Evolutionary conservation across 1,140 invertebrate genomes (phyloP).

Genomic region (Anastrepha obliqua): DNA sequence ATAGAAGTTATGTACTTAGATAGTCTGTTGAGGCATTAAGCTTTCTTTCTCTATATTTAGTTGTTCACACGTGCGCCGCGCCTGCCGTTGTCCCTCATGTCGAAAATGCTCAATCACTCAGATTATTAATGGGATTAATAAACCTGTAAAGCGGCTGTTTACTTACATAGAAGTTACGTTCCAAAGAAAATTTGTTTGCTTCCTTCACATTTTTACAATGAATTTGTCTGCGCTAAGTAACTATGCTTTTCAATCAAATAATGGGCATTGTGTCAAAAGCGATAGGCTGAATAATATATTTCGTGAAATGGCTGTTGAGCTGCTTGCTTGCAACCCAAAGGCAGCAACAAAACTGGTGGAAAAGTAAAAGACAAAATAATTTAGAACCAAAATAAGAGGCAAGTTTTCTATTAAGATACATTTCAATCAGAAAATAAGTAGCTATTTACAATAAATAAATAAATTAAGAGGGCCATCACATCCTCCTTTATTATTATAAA

Average conservation of each 20-base stretch:
- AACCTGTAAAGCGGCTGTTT: neutral
- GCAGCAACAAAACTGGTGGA: too few relatives aligned
- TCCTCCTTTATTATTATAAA: too few relatives aligned
- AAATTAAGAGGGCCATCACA: too few relatives aligned
- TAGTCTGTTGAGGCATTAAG: neutral
- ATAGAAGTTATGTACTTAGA: neutral
- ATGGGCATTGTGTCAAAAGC: neutral
- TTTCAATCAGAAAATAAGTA: neutral
- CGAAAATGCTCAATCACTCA: conserved; percentile 1
- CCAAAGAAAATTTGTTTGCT: neutral
- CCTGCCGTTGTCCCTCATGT: neutral
- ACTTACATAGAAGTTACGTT: neutral
- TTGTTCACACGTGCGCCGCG: neutral
- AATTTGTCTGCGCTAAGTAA: neutral
- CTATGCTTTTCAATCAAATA: neutral
- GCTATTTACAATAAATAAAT: neutral
- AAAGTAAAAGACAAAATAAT: too few relatives aligned
- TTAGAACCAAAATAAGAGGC: too few relatives aligned
- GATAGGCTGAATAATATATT: too few relatives aligned
- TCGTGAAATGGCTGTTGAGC: too few relatives aligned
- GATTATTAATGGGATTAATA: neutral
- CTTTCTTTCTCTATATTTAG: neutral
- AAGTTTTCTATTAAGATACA: too few relatives aligned
- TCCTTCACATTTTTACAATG: neutral
- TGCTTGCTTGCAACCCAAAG: too few relatives aligned